Evolutionary conservation across 2,888 invertebrate species (phyloP).

Genomic region (Rhingia campestris): DNA sequence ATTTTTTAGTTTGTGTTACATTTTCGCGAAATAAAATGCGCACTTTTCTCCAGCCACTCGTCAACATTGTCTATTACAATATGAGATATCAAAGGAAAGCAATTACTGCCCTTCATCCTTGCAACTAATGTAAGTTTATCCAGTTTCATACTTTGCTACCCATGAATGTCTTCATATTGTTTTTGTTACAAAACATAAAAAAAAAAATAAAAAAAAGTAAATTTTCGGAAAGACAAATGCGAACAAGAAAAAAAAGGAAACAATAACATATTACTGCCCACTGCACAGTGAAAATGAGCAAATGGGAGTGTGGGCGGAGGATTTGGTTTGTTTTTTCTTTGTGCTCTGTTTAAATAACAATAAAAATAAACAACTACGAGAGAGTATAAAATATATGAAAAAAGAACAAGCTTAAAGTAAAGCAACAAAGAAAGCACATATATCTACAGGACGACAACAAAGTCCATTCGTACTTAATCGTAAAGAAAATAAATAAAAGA

Average conservation of each 20-base stretch:
- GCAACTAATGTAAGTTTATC: constrained; percentile 1
- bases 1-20: too few species aligned
- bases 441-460: constrained; percentile 9
- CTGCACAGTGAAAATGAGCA: constrained; percentile 4
- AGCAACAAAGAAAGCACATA: constrained; percentile 5
- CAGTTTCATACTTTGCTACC: too few species aligned
- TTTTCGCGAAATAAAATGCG: too few species aligned
- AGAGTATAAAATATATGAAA: constrained; percentile 49
- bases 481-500: constrained; percentile 59
- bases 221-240: constrained; percentile 14
- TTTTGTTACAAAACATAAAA: not conserved
- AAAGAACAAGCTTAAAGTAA: constrained; percentile 17
- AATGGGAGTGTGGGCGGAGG: constrained; percentile 3
- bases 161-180: not conserved
- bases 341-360: constrained; percentile 52
- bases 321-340: constrained; percentile 8
- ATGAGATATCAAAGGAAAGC: constrained; percentile 50
- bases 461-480: constrained; percentile 63
- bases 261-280: constrained; percentile 48
- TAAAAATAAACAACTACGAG: constrained; percentile 57
- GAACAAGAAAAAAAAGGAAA: constrained; percentile 24
- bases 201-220: not conserved
- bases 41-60: constrained; percentile 5
- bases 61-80: constrained; percentile 5
- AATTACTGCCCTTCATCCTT: constrained; percentile 62